A percentile compares a stretch with the other conserved stretches of the same genome.
These are phyloP conservation scores for Diadumene lineata DNA, from an alignment of 92 coral and sea anemone species.

Conservation along the genomic window DNA sequence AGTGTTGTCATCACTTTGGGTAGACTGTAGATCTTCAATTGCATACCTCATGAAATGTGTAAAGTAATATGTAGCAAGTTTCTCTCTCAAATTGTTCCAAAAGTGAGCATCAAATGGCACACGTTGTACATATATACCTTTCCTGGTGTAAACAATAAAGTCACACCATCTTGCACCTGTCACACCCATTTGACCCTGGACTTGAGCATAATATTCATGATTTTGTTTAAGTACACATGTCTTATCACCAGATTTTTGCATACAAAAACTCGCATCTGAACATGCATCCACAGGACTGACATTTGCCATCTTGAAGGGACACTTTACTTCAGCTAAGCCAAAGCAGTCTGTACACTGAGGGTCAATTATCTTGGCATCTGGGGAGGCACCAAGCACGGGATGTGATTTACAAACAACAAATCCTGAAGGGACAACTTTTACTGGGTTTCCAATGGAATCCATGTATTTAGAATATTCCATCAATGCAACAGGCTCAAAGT, in stretches of 20 bases:
- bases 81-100: no score
- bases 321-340: conserved; percentile 57
- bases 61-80: no score
- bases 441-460: conserved; percentile 18
- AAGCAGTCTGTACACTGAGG: conserved; percentile 35
- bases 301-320: conserved; percentile 29
- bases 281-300: conserved; percentile 58
- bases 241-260: conserved; percentile 22
- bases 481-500: conserved; percentile 45
- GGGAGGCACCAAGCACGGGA: conserved; percentile 38
- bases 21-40: no score
- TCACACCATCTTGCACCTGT: conserved; percentile 58
- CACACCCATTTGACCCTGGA: conserved; percentile 55
- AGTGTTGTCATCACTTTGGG: no score
- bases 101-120: no score
- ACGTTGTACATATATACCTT: no score
- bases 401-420: conserved; percentile 24
- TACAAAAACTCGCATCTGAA: conserved; percentile 30
- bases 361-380: conserved; percentile 53
- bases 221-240: conserved; percentile 18
- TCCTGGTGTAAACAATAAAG: no score
- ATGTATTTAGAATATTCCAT: conserved; percentile 35
- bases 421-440: conserved; percentile 21
- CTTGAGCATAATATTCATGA: conserved; percentile 40
- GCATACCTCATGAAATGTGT: no score